Conservation (phyloP, 2,888 invertebrate genomes). For the Liodrosophila aerea region DNA sequence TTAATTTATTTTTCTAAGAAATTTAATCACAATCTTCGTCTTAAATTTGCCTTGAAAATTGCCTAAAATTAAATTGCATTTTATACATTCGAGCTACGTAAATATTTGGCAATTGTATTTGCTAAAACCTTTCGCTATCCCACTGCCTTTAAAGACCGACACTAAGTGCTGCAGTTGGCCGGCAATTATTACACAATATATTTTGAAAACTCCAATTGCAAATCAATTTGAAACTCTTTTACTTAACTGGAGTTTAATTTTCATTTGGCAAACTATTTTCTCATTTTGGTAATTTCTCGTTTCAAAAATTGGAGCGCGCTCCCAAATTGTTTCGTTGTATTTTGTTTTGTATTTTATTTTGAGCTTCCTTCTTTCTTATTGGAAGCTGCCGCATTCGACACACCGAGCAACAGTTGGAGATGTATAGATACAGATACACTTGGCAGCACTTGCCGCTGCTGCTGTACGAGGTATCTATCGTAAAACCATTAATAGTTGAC, state of each 20-base stretch:
- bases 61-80: too few relatives aligned
- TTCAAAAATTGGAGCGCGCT: slow-evolving; percentile 57
- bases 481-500: slow-evolving; percentile 71
- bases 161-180: slow-evolving; percentile 5
- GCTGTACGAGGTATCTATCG: slow-evolving; percentile 50
- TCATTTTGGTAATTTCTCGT: slow-evolving; percentile 55
- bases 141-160: neutral
- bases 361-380: slow-evolving; percentile 18
- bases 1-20: too few relatives aligned
- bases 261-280: slow-evolving; percentile 46
- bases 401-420: slow-evolving; percentile 21
- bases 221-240: slow-evolving; percentile 64
- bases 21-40: too few relatives aligned
- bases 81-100: too few relatives aligned
- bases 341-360: slow-evolving; percentile 14
- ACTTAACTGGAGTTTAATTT: slow-evolving; percentile 34
- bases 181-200: slow-evolving; percentile 45
- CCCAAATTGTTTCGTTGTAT: slow-evolving; percentile 28
- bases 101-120: slow-evolving; percentile 1
- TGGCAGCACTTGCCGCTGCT: slow-evolving; percentile 52
- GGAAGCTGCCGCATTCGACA: slow-evolving; percentile 65
- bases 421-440: slow-evolving; percentile 14
- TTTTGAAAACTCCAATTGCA: slow-evolving; percentile 35
- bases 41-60: too few relatives aligned
- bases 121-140: neutral